phyloP scores from a whole-genome alignment of 2,888 invertebrate species.

The Osmoderma eremita region DNA sequence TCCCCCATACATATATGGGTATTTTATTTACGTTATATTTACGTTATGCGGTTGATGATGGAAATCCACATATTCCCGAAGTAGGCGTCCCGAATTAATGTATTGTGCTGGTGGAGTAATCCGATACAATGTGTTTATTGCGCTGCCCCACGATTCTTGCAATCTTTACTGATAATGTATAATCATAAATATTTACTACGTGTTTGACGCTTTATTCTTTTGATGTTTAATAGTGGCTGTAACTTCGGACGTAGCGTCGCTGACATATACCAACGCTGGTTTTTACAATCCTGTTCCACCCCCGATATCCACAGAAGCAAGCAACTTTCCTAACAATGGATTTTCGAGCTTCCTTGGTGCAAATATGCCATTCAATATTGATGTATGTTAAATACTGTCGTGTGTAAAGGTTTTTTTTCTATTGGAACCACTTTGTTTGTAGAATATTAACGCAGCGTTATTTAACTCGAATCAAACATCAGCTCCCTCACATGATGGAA shows the following conservation, averaged over 20 bases:
- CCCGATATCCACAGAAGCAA: conserved; percentile 48
- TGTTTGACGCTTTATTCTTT: not conserved
- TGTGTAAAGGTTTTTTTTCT: not conserved
- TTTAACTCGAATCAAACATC: conserved; percentile 39
- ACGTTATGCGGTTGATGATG: too few relatives aligned
- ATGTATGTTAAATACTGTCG: conserved; percentile 50
- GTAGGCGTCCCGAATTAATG: too few relatives aligned
- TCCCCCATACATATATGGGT: too few relatives aligned
- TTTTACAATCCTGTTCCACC: conserved; percentile 65
- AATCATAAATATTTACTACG: not conserved
- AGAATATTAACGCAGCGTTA: conserved; percentile 52
- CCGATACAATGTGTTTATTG: too few relatives aligned
- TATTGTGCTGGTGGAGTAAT: too few relatives aligned
- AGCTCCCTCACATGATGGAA: conserved; percentile 26
- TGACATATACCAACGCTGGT: conserved; percentile 58
- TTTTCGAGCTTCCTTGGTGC: conserved; percentile 74
- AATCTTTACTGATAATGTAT: not conserved
- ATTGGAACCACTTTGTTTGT: not conserved
- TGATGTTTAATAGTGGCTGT: not conserved
- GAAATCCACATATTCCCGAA: too few relatives aligned
- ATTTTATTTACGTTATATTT: too few relatives aligned
- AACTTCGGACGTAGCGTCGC: conserved; percentile 59
- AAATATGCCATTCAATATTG: conserved; percentile 69
- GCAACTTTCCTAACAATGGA: conserved; percentile 64
- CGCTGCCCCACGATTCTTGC: too few relatives aligned